These are phyloP conservation scores for Grammomys surdaster DNA, from an alignment of 2,113 vertebrate genomes.

Conservation along the genomic window DNA sequence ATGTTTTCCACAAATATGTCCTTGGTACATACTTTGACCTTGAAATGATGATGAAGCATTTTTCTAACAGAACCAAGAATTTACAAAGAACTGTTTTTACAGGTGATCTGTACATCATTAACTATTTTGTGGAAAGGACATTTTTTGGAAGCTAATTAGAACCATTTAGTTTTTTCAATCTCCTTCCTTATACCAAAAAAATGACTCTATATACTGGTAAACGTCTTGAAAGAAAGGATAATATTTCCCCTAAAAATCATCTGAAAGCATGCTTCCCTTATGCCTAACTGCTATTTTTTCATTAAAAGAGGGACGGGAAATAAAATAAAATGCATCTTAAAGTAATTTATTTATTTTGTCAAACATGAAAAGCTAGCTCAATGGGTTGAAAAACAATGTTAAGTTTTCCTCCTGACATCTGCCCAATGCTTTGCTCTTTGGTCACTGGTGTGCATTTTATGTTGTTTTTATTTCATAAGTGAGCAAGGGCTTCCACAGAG, in stretches of 20 bases:
- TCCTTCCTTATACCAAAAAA: neutral
- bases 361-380: neutral
- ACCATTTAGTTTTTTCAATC: neutral
- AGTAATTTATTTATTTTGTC: neutral
- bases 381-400: neutral
- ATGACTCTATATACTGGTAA: neutral
- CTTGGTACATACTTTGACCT: neutral
- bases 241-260: neutral
- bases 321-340: neutral
- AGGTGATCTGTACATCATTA: neutral
- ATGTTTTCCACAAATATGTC: neutral
- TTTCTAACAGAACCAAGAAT: constrained; percentile 12
- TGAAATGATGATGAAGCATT: neutral
- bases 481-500: neutral
- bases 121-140: neutral
- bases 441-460: neutral
- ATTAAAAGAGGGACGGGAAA: neutral
- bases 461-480: neutral
- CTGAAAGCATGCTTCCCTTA: neutral
- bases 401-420: neutral
- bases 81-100: neutral
- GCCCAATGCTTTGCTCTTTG: neutral
- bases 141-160: neutral
- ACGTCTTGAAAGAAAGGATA: constrained; percentile 11
- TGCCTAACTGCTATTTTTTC: neutral